Percentiles rank a stretch among this genome's conserved stretches.
phyloP scores from a whole-genome alignment of 2,888 invertebrate species.

The Homarus gammarus region DNA sequence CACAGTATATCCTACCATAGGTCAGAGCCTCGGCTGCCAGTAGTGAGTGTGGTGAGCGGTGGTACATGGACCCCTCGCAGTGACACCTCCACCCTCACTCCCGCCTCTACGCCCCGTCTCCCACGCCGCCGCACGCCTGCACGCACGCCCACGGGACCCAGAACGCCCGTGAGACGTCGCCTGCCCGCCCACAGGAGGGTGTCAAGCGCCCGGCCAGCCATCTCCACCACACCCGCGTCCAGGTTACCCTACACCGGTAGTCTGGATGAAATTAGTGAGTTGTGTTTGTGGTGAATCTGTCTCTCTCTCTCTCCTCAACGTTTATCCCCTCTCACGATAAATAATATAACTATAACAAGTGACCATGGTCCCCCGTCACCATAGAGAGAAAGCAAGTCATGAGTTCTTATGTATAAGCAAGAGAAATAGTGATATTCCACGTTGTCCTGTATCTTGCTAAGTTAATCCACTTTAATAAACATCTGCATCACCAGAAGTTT shows the following conservation, averaged over 20 bases:
- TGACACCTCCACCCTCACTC: slow-evolving; percentile 49
- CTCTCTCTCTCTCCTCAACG: slow-evolving; percentile 34
- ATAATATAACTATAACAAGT: too few relatives aligned
- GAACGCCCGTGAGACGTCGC: slow-evolving; percentile 28
- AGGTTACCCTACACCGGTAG: slow-evolving; percentile 24
- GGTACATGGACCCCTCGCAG: slow-evolving; percentile 52
- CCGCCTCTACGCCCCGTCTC: slow-evolving; percentile 27
- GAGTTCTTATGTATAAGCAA: too few relatives aligned
- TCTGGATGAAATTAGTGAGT: slow-evolving; percentile 59
- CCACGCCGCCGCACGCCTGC: slow-evolving; percentile 22
- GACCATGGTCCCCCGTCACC: too few relatives aligned
- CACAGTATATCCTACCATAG: too few relatives aligned
- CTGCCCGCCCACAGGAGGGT: slow-evolving; percentile 22
- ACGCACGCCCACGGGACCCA: background rate
- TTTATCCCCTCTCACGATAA: slow-evolving; percentile 8
- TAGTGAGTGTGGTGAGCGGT: slow-evolving; percentile 20
- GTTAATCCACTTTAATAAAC: too few relatives aligned
- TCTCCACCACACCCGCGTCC: slow-evolving; percentile 8
- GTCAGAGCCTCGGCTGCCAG: slow-evolving; percentile 34
- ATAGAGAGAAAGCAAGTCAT: too few relatives aligned
- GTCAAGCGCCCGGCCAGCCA: slow-evolving; percentile 53
- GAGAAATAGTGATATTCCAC: too few relatives aligned
- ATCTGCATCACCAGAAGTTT: too few relatives aligned
- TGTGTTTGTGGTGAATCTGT: background rate
- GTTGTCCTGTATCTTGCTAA: too few relatives aligned